A percentile compares a stretch with the other conserved stretches of the same genome.
Conservation (phyloP, 2,888 invertebrate species). For the Antitype chi region DNA sequence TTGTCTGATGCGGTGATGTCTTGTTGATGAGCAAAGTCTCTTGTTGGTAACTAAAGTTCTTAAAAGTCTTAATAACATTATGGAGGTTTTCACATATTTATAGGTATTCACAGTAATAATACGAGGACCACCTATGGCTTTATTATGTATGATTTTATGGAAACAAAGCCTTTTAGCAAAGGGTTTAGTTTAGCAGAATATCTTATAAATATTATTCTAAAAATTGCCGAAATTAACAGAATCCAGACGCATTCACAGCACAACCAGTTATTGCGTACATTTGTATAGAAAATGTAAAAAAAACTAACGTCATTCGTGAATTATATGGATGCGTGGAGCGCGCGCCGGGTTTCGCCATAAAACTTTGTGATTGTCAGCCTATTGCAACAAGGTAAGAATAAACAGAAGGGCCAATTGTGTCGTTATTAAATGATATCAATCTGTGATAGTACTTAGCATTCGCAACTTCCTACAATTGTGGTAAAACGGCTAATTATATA, state of each 20-base stretch:
- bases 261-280: conserved; percentile 15
- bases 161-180: not conserved
- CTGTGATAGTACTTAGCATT: not conserved
- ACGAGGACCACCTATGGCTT: not conserved
- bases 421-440: not conserved
- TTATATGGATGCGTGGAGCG: conserved; percentile 31
- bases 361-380: conserved; percentile 22
- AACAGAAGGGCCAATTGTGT: conserved; percentile 11
- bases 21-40: not conserved
- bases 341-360: conserved; percentile 26
- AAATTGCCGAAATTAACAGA: not conserved
- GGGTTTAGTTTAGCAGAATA: not conserved
- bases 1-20: not conserved
- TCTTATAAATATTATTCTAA: not conserved
- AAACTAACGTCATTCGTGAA: conserved; percentile 20
- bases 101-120: not conserved
- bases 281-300: conserved; percentile 23
- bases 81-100: not conserved
- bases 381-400: not conserved
- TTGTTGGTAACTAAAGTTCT: not conserved
- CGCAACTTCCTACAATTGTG: not conserved
- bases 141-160: not conserved
- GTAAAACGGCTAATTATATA: not conserved
- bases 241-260: not conserved
- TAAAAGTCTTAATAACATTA: not conserved